Evolutionary conservation across 2,797 vertebrate species (phyloP), one percentile per base, ranked within the genome.

Genomic region (Thripadectes ignobilis): DNA sequence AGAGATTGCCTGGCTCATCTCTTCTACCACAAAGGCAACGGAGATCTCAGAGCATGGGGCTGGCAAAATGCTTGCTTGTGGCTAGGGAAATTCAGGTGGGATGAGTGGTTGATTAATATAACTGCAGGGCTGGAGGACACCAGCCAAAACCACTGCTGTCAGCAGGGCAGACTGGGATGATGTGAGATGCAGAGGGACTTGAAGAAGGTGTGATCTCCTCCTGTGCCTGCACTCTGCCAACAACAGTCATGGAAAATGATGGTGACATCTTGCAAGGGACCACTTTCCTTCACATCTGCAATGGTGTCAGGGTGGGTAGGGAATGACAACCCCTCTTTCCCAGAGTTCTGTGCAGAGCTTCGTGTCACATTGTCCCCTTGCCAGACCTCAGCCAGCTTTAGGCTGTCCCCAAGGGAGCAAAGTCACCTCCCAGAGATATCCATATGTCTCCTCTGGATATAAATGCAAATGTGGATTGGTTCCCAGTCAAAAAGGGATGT

Each of bases 1-100:
- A 2, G 38, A 30, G 9, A 21, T 66, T 0, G 0, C 55, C 46
- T 49, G 51, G 10, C 45, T 88, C 10, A 13, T 32, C 61, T 72
- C 71, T 58, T 36, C 18, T 55, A 38, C 38, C 41, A 32, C 26
- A 63, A 67, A 67, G 36, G 32, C 43, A 46, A 72, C 46, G 0
- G 1, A 76, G 63, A 68, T 41, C 26, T 57, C 0, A 0, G 46
- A 30, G 8, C 2, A 1, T 1, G 1, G 18, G 26, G 41, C 51
- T 2, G 0, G 59, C 26, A 63, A 81, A 48, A 66, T 20, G 24
- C 16, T 58, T 58, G 19, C 30, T 77, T 45, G 34, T 63, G 84
- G 20, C 51, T 26, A 3, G 51, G 36, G 48, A 59, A 79, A 59
- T 66, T 32, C 52, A 32, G 48, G n/a, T 58, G 69, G 58, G 43